These are phyloP conservation scores for Chloropsis cyanopogon DNA, from an alignment of 2,113 vertebrate species.

Conservation along the genomic window DNA sequence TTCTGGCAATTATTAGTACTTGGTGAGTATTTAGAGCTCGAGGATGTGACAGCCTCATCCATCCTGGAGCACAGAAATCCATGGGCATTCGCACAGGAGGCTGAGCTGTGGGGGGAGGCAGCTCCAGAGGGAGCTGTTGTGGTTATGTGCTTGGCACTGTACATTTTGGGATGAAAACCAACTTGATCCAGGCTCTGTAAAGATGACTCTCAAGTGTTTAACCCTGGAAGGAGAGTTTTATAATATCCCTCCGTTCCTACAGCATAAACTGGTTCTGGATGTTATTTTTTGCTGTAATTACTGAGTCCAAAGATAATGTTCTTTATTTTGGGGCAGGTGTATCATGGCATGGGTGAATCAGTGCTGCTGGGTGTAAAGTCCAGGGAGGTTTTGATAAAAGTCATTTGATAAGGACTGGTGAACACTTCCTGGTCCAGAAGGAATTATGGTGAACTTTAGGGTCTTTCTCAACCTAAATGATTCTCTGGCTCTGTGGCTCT, in stretches of 20 bases:
- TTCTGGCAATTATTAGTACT: conserved; percentile 10
- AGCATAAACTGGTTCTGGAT: background rate
- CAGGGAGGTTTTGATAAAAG: background rate
- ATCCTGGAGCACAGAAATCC: background rate
- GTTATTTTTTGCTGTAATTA: background rate
- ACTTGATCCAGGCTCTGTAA: background rate
- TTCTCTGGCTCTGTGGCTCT: background rate
- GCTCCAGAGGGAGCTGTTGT: background rate
- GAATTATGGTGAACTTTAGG: background rate
- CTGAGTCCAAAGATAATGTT: background rate
- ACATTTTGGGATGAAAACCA: background rate
- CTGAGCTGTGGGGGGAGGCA: background rate
- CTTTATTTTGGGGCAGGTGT: background rate
- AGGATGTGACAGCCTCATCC: background rate
- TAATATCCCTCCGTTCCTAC: background rate
- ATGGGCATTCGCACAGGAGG: background rate
- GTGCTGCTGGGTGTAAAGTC: background rate
- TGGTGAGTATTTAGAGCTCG: background rate
- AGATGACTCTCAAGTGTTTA: background rate
- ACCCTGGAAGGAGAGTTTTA: background rate
- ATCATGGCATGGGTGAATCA: rapidly evolving
- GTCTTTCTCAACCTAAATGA: background rate
- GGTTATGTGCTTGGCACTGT: rapidly evolving
- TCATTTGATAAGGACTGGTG: background rate
- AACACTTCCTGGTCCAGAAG: background rate